Percentiles rank a stretch among this genome's conserved stretches.
Evolutionary conservation across 2,113 vertebrate genomes (phyloP).

Genomic region (Prionailurus viverrinus): DNA sequence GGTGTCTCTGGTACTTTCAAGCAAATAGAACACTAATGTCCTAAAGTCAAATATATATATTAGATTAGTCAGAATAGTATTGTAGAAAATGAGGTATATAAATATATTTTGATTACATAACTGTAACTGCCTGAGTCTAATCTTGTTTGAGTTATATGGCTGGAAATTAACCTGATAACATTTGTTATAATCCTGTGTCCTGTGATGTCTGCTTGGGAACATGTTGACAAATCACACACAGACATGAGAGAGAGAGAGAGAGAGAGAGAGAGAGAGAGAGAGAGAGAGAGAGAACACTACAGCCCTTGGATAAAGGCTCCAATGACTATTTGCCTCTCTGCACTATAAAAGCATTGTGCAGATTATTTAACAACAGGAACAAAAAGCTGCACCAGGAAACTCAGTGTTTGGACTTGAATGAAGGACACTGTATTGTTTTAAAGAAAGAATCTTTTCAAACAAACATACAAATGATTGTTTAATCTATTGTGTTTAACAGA

Average conservation of each 20-base stretch:
- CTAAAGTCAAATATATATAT: neutral
- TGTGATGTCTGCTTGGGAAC: neutral
- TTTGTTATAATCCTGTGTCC: neutral
- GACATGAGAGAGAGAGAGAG: neutral
- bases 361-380: constrained; percentile 36
- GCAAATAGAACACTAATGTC: neutral
- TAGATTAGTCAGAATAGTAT: neutral
- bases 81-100: neutral
- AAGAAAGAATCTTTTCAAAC: constrained; percentile 65
- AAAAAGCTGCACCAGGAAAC: neutral
- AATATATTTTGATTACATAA: neutral
- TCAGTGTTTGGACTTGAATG: neutral
- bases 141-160: neutral
- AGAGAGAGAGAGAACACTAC: neutral
- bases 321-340: neutral
- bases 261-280: too few species aligned
- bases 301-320: neutral
- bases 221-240: neutral
- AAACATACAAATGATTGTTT: neutral
- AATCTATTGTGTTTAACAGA: constrained; percentile 4
- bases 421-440: constrained; percentile 37
- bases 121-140: neutral
- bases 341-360: constrained; percentile 13
- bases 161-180: neutral
- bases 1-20: neutral